Conservation (phyloP, 2,888 invertebrate genomes). For the Tupiocoris notatus region DNA sequence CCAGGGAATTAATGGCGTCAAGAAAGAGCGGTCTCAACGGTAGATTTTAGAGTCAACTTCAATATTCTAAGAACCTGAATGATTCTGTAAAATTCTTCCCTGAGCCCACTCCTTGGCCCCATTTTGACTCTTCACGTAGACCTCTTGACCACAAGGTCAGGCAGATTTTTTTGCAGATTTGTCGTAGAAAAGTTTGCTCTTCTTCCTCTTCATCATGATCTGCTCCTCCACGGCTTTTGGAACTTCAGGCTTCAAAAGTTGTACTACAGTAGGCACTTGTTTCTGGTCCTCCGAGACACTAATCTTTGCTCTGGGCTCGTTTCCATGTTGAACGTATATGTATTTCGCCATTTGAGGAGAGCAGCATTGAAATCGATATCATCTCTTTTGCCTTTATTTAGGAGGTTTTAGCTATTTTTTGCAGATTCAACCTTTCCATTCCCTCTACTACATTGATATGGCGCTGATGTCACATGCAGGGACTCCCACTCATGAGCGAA, state of each 20-base stretch:
- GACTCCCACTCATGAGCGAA: slow-evolving; percentile 49
- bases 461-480: slow-evolving; percentile 48
- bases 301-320: slow-evolving; percentile 7
- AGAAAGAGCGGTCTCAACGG: too few species aligned
- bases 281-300: slow-evolving; percentile 20
- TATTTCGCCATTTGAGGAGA: slow-evolving; percentile 13
- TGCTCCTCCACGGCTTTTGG: neutral
- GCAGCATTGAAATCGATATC: slow-evolving; percentile 44
- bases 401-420: slow-evolving; percentile 48
- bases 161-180: slow-evolving; percentile 22
- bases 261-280: neutral
- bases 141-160: slow-evolving; percentile 21
- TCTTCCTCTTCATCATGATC: slow-evolving; percentile 8
- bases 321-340: neutral
- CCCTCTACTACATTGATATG: slow-evolving; percentile 46
- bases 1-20: too few species aligned
- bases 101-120: slow-evolving; percentile 45
- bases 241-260: neutral
- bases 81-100: neutral
- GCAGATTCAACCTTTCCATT: slow-evolving; percentile 50
- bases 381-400: slow-evolving; percentile 45
- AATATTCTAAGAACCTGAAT: too few species aligned
- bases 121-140: neutral
- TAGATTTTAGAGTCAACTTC: too few species aligned
- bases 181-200: slow-evolving; percentile 15